phyloP scores from a whole-genome alignment of 1,140 invertebrate genomes.

The Scaptodrosophila lebanonensis region DNA sequence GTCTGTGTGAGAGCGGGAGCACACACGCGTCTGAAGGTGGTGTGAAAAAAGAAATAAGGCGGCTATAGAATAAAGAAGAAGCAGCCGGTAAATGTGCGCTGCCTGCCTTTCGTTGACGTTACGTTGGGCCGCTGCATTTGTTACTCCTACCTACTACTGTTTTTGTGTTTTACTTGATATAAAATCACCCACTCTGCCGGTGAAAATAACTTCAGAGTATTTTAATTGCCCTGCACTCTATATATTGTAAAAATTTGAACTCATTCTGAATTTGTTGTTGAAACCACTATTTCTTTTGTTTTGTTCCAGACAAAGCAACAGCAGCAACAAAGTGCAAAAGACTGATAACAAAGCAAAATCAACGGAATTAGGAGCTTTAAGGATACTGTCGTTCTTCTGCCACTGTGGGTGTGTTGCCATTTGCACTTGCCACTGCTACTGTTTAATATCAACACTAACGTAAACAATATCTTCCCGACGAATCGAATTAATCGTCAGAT shows the following conservation, averaged over 20 bases:
- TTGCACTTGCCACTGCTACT: too few relatives aligned
- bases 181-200: conserved; percentile 10
- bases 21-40: conserved; percentile 35
- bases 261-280: too few relatives aligned
- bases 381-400: conserved; percentile 6
- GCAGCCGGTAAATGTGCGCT: conserved; percentile 50
- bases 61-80: conserved; percentile 53
- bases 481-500: too few relatives aligned
- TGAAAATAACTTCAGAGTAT: conserved; percentile 48
- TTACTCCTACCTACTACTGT: conserved; percentile 31
- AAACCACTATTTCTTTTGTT: too few relatives aligned
- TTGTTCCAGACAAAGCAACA: conserved; percentile 23
- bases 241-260: conserved; percentile 4
- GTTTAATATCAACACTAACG: too few relatives aligned
- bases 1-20: conserved; percentile 39
- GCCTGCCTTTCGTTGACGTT: conserved; percentile 23
- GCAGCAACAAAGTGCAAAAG: conserved; percentile 41
- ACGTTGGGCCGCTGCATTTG: conserved; percentile 27
- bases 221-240: conserved; percentile 29
- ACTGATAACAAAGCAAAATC: conserved; percentile 43
- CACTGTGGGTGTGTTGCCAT: conserved; percentile 16
- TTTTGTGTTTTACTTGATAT: conserved; percentile 17
- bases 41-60: conserved; percentile 59
- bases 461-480: too few relatives aligned
- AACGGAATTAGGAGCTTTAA: conserved; percentile 24